Conservation (phyloP, 2,113 vertebrate genomes). For the Tinamus guttatus region DNA sequence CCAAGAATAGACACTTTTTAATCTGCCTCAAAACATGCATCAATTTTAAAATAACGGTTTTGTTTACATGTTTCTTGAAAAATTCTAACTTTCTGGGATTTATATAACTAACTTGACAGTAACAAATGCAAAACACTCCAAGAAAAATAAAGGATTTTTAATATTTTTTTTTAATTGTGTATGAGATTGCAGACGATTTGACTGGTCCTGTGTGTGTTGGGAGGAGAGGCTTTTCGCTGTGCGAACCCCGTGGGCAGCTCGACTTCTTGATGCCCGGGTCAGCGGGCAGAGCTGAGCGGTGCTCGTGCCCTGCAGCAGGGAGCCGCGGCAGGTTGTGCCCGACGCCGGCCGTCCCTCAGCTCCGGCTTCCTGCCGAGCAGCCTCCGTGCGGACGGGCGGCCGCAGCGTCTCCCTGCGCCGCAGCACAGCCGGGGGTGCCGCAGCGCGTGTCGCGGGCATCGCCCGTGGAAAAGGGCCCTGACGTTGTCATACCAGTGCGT, state of each 20-base stretch:
- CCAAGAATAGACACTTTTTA: conserved; percentile 59
- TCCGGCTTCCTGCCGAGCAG: background rate
- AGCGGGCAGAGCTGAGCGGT: background rate
- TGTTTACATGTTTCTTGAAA: conserved; percentile 73
- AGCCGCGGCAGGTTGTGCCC: conserved; percentile 4
- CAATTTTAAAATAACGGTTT: conserved; percentile 42
- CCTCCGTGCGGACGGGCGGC: background rate
- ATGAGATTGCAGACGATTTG: conserved; percentile 9
- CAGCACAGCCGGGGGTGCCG: background rate
- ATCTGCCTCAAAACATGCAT: conserved; percentile 47
- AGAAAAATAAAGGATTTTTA: conserved; percentile 37
- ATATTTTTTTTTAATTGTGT: conserved; percentile 49
- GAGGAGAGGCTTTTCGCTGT: conserved; percentile 51
- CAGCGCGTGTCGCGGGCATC: background rate
- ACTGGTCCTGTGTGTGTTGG: conserved; percentile 36
- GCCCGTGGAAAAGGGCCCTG: background rate
- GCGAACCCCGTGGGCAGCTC: conserved; percentile 43
- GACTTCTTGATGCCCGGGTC: conserved; percentile 40
- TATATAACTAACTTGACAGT: conserved; percentile 57
- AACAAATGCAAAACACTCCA: conserved; percentile 64
- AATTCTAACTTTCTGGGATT: conserved; percentile 63
- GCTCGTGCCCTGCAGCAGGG: background rate
- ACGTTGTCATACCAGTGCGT: conserved; percentile 37
- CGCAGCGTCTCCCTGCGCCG: background rate
- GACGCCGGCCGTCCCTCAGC: background rate